Conservation (phyloP, 2,888 invertebrate species). For the Sipha maydis region DNA sequence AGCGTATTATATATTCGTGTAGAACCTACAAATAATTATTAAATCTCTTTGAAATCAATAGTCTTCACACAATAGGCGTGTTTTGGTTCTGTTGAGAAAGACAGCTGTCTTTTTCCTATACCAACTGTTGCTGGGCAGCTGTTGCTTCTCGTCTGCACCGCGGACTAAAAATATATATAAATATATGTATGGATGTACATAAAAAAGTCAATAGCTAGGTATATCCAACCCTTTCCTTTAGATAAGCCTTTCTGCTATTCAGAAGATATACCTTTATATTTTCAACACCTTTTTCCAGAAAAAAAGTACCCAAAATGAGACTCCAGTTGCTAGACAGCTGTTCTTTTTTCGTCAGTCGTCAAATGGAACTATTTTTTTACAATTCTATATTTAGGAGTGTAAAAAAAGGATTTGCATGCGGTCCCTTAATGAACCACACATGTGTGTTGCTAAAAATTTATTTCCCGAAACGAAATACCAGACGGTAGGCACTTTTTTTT, state of each 20-base stretch:
- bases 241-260: slow-evolving; percentile 57
- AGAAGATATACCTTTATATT: slow-evolving; percentile 46
- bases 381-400: slow-evolving; percentile 59
- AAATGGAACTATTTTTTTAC: slow-evolving; percentile 60
- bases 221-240: slow-evolving; percentile 56
- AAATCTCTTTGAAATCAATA: slow-evolving; percentile 60
- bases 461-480: slow-evolving; percentile 61
- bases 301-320: slow-evolving; percentile 41
- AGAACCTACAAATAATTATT: slow-evolving; percentile 30
- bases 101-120: slow-evolving; percentile 59
- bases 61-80: slow-evolving; percentile 54
- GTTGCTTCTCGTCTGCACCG: slow-evolving; percentile 53
- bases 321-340: slow-evolving; percentile 60
- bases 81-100: slow-evolving; percentile 56
- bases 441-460: slow-evolving; percentile 62
- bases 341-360: slow-evolving; percentile 56
- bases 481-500: slow-evolving; percentile 56
- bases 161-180: not conserved
- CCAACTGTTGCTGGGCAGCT: slow-evolving; percentile 62
- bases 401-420: slow-evolving; percentile 62
- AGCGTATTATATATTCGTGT: not conserved
- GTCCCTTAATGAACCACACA: slow-evolving; percentile 61
- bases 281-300: slow-evolving; percentile 60
- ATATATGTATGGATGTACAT: not conserved
- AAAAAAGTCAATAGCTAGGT: slow-evolving; percentile 58